Conservation (phyloP, 2,113 vertebrate genomes). For the Chaenogobius annularis region DNA sequence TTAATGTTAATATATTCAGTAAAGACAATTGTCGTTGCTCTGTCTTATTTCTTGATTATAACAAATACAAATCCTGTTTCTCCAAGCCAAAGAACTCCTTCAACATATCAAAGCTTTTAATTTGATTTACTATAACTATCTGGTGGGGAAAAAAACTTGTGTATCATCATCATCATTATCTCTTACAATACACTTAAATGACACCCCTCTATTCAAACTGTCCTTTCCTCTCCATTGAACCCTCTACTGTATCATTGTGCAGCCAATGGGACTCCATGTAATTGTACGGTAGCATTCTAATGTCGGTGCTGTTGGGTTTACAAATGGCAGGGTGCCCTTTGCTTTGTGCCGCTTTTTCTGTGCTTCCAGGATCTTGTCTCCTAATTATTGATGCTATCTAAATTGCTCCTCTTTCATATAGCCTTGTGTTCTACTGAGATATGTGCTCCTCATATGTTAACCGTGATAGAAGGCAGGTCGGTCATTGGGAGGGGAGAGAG, state of each 20-base stretch:
- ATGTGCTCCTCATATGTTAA: conserved; percentile 22
- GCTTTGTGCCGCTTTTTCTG: conserved; percentile 11
- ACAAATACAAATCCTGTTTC: too few species aligned
- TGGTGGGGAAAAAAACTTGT: too few species aligned
- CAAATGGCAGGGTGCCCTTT: conserved; percentile 47
- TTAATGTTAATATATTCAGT: too few species aligned
- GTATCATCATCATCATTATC: background rate
- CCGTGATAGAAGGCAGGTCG: conserved; percentile 21
- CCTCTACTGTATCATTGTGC: conserved; percentile 12
- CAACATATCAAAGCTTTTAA: too few species aligned
- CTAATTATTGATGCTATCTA: conserved; percentile 59
- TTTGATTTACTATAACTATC: too few species aligned
- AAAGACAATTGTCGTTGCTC: too few species aligned
- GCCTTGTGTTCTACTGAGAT: conserved; percentile 42
- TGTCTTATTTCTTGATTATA: too few species aligned
- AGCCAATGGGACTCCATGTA: conserved; percentile 26
- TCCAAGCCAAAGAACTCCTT: too few species aligned
- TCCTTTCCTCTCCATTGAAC: conserved; percentile 11
- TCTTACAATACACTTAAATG: background rate
- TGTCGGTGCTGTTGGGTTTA: conserved; percentile 11
- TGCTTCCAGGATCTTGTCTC: background rate
- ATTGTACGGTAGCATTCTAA: conserved; percentile 12
- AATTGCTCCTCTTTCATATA: conserved; percentile 59
- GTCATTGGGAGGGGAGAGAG: conserved; percentile 10
- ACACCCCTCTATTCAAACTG: background rate